phyloP scores from a whole-genome alignment of 2,888 invertebrate genomes.

The Julus scanicus region DNA sequence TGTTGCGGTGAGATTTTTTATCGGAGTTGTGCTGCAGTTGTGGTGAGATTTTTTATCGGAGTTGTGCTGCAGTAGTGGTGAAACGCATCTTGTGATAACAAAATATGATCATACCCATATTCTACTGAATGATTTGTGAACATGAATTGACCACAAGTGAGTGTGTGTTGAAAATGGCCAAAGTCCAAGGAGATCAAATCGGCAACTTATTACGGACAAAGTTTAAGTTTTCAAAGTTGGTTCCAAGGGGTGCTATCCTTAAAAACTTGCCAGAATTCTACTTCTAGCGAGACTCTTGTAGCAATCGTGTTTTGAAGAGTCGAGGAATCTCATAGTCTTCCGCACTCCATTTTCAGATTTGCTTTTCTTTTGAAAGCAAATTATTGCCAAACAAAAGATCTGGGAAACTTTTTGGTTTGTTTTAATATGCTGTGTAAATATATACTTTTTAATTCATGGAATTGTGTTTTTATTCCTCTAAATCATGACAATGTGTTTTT shows the following conservation, averaged over 20 bases:
- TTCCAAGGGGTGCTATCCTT: not conserved
- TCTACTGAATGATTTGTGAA: not conserved
- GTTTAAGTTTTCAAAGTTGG: not conserved
- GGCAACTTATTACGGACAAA: not conserved
- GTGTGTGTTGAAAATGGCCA: too few species aligned
- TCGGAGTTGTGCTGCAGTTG: not conserved
- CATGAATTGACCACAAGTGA: not conserved
- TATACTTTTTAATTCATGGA: slow-evolving; percentile 51
- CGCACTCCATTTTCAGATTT: slow-evolving; percentile 17
- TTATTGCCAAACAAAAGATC: slow-evolving; percentile 37
- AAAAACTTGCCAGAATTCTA: not conserved
- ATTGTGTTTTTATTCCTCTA: slow-evolving; percentile 18
- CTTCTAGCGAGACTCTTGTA: not conserved
- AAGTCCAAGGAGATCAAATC: not conserved
- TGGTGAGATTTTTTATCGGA: not conserved
- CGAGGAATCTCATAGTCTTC: slow-evolving; percentile 31
- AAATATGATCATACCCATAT: not conserved
- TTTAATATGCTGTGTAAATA: slow-evolving; percentile 48
- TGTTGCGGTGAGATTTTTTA: not conserved
- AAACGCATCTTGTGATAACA: slow-evolving; percentile 10
- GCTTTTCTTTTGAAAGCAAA: slow-evolving; percentile 32
- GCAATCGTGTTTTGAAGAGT: not conserved
- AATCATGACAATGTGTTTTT: slow-evolving; percentile 16
- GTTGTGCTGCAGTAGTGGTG: not conserved
- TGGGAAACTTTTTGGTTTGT: slow-evolving; percentile 44